phyloP scores from a whole-genome alignment of 37 sponge, comb jelly and placozoan genomes.

The Axinella damicornis region DNA sequence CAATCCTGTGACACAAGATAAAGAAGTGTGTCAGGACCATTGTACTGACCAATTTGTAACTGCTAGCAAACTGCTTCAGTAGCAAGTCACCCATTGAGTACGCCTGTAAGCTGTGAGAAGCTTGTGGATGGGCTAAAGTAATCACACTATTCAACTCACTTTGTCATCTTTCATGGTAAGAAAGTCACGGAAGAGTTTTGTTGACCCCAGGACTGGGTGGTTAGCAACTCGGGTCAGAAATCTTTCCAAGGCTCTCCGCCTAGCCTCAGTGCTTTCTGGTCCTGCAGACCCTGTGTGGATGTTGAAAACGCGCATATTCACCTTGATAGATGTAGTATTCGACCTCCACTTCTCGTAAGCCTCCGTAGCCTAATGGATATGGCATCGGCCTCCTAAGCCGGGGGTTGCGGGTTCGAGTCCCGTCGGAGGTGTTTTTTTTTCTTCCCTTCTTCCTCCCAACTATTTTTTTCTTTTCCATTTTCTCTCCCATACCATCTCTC shows the following conservation, averaged over 20 bases:
- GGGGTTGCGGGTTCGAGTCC: slow-evolving; percentile 99
- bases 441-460: slow-evolving; percentile 27
- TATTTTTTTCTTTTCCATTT: not conserved
- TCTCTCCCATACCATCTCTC: not conserved
- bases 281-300: slow-evolving; percentile 7
- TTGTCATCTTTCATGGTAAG: slow-evolving; percentile 75
- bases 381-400: slow-evolving; percentile 99
- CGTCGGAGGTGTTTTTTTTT: slow-evolving; percentile 96
- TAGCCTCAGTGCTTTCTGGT: slow-evolving; percentile 37
- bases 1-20: slow-evolving; percentile 50
- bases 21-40: not conserved
- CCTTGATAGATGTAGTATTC: not conserved
- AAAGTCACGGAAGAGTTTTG: slow-evolving; percentile 70
- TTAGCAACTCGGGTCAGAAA: slow-evolving; percentile 71
- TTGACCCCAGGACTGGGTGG: slow-evolving; percentile 73
- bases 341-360: slow-evolving; percentile 33
- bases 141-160: slow-evolving; percentile 23
- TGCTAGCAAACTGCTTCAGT: too few species aligned
- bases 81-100: too few species aligned
- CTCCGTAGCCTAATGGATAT: slow-evolving; percentile 99
- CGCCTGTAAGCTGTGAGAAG: too few species aligned
- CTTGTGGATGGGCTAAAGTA: too few species aligned
- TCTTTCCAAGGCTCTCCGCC: slow-evolving; percentile 64
- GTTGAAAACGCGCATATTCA: too few species aligned
- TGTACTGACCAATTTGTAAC: too few species aligned